Percentiles rank a stretch among this genome's conserved stretches.
Evolutionary conservation across 2,113 vertebrate species (phyloP).

Genomic region (Lethenteron camtschaticum): DNA sequence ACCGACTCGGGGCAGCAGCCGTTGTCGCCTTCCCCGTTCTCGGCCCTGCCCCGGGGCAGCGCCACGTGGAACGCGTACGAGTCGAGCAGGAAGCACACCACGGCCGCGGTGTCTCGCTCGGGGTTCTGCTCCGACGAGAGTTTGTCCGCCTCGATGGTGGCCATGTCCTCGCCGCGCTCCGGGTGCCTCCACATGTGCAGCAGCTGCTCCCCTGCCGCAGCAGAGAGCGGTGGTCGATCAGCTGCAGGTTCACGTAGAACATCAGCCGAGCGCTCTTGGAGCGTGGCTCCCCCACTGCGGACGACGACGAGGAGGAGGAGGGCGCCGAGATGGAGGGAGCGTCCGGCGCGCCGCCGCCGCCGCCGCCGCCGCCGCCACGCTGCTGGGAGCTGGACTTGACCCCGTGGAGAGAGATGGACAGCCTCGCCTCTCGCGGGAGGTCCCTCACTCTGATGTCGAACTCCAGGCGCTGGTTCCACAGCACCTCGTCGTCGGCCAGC

Average conservation of each 20-base stretch:
- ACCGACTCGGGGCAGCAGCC: neutral
- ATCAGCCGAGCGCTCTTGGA: constrained; percentile 20
- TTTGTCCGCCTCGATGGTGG: constrained; percentile 30
- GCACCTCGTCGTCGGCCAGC: constrained; percentile 29
- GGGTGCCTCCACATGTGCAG: constrained; percentile 33
- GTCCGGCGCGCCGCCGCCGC: too few relatives aligned
- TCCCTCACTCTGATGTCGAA: constrained; percentile 28
- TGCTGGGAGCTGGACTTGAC: neutral
- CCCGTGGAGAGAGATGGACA: constrained; percentile 25
- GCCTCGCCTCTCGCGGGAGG: constrained; percentile 28
- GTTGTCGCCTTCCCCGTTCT: neutral
- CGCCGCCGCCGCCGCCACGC: too few relatives aligned
- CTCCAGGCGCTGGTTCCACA: constrained; percentile 36
- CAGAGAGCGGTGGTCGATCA: constrained; percentile 35
- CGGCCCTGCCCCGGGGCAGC: constrained; percentile 17
- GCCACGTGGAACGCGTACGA: constrained; percentile 31
- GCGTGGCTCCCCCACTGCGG: constrained; percentile 10
- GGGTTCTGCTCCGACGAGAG: constrained; percentile 32
- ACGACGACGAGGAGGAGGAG: too few relatives aligned
- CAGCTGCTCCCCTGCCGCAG: constrained; percentile 25
- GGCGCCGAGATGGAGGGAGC: too few relatives aligned
- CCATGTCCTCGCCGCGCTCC: constrained; percentile 19
- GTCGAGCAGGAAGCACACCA: constrained; percentile 30
- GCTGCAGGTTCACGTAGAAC: constrained; percentile 35
- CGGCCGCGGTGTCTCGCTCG: constrained; percentile 24